Conservation (phyloP, 2,797 vertebrate species). For the Phoxinus dragarum region DNA sequence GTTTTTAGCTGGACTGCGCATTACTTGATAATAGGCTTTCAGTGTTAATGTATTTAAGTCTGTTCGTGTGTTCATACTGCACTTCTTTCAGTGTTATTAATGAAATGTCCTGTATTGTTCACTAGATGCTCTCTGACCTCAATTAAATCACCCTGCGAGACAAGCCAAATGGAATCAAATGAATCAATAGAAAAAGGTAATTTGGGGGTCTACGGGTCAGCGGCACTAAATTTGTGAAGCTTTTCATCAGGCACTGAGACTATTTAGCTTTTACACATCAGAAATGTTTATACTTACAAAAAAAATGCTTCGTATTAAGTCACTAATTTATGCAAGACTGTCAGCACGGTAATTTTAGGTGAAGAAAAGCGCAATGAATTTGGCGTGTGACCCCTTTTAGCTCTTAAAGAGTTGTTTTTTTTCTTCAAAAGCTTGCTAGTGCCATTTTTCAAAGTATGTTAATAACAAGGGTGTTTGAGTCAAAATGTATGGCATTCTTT, state of each 20-base stretch:
- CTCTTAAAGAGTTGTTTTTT: neutral
- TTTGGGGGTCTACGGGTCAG: constrained; percentile 41
- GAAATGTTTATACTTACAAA: constrained; percentile 30
- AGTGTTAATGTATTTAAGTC: constrained; percentile 51
- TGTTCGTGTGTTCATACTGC: constrained; percentile 22
- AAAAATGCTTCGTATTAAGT: constrained; percentile 22
- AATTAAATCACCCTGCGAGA: constrained; percentile 54
- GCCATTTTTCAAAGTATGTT: neutral
- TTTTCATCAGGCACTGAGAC: constrained; percentile 36
- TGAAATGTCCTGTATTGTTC: constrained; percentile 54
- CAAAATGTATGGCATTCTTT: neutral
- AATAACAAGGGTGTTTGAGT: neutral
- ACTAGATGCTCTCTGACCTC: constrained; percentile 57
- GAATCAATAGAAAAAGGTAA: constrained; percentile 50
- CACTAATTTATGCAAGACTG: constrained; percentile 25
- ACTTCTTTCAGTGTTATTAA: constrained; percentile 46
- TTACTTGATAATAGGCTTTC: constrained; percentile 49
- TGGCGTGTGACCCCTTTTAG: neutral
- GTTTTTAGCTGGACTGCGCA: constrained; percentile 39
- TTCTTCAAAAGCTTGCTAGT: neutral
- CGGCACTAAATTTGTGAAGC: constrained; percentile 14
- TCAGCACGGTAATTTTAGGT: neutral
- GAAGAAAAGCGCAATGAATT: constrained; percentile 27
- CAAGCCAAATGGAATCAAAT: constrained; percentile 47
- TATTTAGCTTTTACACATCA: constrained; percentile 25